Evolutionary conservation across 2,113 vertebrate genomes (phyloP), one percentile per base, ranked within the genome.

Genomic region (Sardina pilchardus): DNA sequence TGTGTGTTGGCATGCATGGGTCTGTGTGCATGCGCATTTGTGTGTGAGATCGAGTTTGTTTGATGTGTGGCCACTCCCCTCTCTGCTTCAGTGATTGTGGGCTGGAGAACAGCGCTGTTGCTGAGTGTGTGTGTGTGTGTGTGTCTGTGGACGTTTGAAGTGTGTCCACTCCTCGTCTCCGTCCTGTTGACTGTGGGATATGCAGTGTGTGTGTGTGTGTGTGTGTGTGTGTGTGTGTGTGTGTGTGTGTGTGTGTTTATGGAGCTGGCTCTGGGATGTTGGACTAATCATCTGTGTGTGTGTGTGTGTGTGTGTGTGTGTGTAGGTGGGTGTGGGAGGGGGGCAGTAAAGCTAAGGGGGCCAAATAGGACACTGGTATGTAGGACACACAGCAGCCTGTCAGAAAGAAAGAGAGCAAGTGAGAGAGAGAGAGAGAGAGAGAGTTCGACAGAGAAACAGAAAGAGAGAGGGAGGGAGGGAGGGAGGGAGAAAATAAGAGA

Each of bases 51-150:
- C 4, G 53, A 59, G 26, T 67, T 9, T 67, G n/a, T 67, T 93
- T 92, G 90, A 92, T 90, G 90, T 93, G 87, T 88, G 84, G 90
- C 87, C 71, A 84, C 90, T 92, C 83, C 90, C 89, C 84, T 86
- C 48, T 85, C 81, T 83, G 53, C 53, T 21, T 59, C 53, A 59
- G 4, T 59, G 53, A 47, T 47, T 47, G 45, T 47, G 45, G 9
- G 45, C 45, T 14, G 45, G 45, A 9, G 12, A 47, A 47, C 45
- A 47, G 16, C 16, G 17, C 19, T 56, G 50, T 19, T 56, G 2
- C 16, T 67, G n/a, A 26, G 59, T 12, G 63, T 24, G 56, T 67
- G 50, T 78, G 8, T 26, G 43, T 80, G 59, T 12, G 63, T 24
- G 56, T 67, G 50, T 78, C 16, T 26, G 43, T 80, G 26, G 50